phyloP scores from a whole-genome alignment of 2,888 invertebrate genomes.

The Ophion ellenae region DNA sequence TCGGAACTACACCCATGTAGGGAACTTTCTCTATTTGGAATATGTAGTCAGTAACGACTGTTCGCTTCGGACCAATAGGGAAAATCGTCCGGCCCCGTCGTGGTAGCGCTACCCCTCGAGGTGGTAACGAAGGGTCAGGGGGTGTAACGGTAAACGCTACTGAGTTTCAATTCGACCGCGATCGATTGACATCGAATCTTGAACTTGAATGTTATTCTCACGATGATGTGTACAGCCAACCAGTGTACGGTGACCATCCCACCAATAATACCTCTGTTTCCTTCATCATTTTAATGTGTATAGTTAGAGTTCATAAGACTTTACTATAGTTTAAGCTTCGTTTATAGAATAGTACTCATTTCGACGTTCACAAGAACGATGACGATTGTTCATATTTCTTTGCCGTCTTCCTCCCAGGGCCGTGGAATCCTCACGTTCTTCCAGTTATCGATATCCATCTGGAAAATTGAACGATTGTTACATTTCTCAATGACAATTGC shows the following conservation, averaged over 20 bases:
- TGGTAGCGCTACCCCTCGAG: background rate
- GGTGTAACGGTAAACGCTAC: background rate
- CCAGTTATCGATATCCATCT: constrained; percentile 92
- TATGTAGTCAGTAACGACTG: no score
- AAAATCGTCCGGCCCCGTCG: background rate
- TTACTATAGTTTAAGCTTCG: background rate
- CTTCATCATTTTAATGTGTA: background rate
- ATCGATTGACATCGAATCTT: background rate
- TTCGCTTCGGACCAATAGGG: background rate
- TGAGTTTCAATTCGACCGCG: background rate
- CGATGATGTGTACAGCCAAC: background rate
- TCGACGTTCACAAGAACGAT: constrained; percentile 15
- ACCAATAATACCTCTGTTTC: background rate
- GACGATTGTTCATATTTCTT: constrained; percentile 28
- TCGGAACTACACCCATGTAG: background rate
- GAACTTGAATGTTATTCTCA: constrained; percentile 8
- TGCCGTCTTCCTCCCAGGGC: constrained; percentile 90
- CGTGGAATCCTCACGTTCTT: constrained; percentile 93
- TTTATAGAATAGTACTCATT: constrained; percentile 15
- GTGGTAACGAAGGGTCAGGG: background rate
- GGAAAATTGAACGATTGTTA: constrained; percentile 59
- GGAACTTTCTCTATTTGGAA: background rate
- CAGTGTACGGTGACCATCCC: background rate
- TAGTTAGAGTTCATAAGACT: no score
- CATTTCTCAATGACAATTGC: background rate